Evolutionary conservation across 2,113 vertebrate species (phyloP), one percentile per base, ranked within the genome.

Genomic region (Rhinogobius similis): DNA sequence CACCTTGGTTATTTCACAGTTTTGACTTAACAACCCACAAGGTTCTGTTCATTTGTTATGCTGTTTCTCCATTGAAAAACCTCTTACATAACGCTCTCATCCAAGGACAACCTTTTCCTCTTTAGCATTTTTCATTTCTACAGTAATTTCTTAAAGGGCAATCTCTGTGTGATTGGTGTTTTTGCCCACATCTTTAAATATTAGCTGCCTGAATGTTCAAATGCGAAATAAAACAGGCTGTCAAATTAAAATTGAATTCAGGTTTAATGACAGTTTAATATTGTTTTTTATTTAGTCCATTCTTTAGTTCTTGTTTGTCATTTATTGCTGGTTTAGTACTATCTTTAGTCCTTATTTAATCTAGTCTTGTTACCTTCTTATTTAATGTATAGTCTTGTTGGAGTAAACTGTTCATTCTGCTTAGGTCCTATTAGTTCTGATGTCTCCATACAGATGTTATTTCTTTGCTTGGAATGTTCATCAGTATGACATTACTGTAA

Each of bases 1-100:
- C 70, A 77, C 75, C 65, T 78, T 75, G 59, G 76, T 71, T 20
- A 80, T 38, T 70, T 77, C 62, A 70, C 73, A 81, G 39, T 41
- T 62, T 65, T 67, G 68, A 72, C 64, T 75, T 38, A 71, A 66
- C 65, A 69, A 53, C 55, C 61, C 69, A 73, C 48, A 58, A 69
- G 67, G 10, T 56, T 68, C 14, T 53, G 43, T 62, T 29, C 38
- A 26, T 63, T 65, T 7, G n/a, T 18, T 10, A n/a, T 27, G 39
- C 23, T 41, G 12, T 52, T 64, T 65, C 65, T 16, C 26, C 39
- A 53, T 58, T 24, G 13, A 27, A 36, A 41, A 62, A 36, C 55
- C 48, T 68, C 21, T 53, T 58, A 65, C 65, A 55, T 21, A 20
- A 23, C 3, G 1, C 65, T 21, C 67, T 63, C 26, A 63, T 53